Evolutionary conservation across 2,888 invertebrate genomes (phyloP), one percentile per base, ranked within the genome.

Genomic region (Lasioglossum leucozonium): DNA sequence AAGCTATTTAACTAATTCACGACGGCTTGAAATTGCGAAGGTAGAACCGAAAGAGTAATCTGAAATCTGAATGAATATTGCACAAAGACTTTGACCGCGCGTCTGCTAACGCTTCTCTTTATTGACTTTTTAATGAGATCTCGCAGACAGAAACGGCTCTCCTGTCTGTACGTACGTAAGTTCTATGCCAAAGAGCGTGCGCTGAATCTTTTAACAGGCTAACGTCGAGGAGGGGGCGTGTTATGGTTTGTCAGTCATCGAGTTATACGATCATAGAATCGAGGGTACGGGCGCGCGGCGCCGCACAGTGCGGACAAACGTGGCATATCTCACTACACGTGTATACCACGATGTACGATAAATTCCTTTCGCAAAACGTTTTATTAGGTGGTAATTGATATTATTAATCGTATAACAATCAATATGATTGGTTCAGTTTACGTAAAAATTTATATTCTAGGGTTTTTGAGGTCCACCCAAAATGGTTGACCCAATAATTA

Each of bases 261-360:
- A 67, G 67, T 67, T 67, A 67, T 67, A 37, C 37, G 37, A n/a
- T 67, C 67, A n/a, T 65, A 65, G 30, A 22, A 34, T 65, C 65
- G 34, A 4, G 44, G 44, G 34, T 3, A 34, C 34, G 34, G 34
- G 3, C n/a, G n/a, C n/a, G 44, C 44, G 16, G 44, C 44, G 4
- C 13, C 4, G 10, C 44, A 4, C 26, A 13, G 10, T 26, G 37
- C 4, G 37, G 37, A n/a, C n/a, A n/a, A n/a, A n/a, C n/a, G n/a
- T n/a, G n/a, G n/a, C n/a, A n/a, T n/a, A n/a, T n/a, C n/a, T n/a
- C n/a, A n/a, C n/a, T n/a, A n/a, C n/a, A n/a, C n/a, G n/a, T n/a
- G n/a, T n/a, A n/a, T n/a, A n/a, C n/a, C n/a, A n/a, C n/a, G n/a
- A n/a, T n/a, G n/a, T n/a, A n/a, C n/a, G n/a, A n/a, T n/a, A n/a